A percentile compares a stretch with the other conserved stretches of the same genome.
phyloP scores from a whole-genome alignment of 2,797 vertebrate species.

The Acanthurus tractus region DNA sequence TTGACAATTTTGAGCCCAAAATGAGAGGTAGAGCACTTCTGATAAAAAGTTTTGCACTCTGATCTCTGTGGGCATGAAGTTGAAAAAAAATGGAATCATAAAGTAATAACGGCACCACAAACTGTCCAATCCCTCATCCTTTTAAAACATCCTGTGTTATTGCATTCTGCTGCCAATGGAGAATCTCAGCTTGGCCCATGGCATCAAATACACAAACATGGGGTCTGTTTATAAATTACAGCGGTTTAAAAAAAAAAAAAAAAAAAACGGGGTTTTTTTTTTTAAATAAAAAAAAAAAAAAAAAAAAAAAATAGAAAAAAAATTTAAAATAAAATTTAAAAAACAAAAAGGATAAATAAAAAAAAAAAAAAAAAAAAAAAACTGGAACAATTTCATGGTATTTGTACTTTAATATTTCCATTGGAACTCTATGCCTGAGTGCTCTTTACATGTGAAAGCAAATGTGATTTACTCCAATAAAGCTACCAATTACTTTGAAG shows the following conservation, averaged over 20 bases:
- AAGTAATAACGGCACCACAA: neutral
- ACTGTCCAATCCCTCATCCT: neutral
- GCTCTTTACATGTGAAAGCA: slow-evolving; percentile 9
- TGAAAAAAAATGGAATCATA: neutral
- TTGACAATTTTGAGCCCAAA: neutral
- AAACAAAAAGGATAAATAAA: no score
- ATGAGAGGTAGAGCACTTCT: neutral
- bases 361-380: neutral
- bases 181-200: neutral
- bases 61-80: neutral
- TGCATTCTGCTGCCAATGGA: slow-evolving; percentile 2
- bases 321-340: no score
- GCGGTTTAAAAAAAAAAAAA: neutral
- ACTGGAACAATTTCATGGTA: slow-evolving; percentile 4
- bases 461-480: slow-evolving; percentile 16
- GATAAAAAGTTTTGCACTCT: neutral
- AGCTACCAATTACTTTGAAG: slow-evolving; percentile 28
- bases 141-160: slow-evolving; percentile 1
- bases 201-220: slow-evolving; percentile 15
- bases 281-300: slow-evolving; percentile 5
- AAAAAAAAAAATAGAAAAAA: neutral
- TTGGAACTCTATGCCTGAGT: neutral
- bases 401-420: slow-evolving; percentile 24
- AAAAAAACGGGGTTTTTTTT: no score
- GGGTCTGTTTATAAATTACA: slow-evolving; percentile 3